phyloP scores from a whole-genome alignment of 2,797 vertebrate genomes.

The Salmo trutta region DNA sequence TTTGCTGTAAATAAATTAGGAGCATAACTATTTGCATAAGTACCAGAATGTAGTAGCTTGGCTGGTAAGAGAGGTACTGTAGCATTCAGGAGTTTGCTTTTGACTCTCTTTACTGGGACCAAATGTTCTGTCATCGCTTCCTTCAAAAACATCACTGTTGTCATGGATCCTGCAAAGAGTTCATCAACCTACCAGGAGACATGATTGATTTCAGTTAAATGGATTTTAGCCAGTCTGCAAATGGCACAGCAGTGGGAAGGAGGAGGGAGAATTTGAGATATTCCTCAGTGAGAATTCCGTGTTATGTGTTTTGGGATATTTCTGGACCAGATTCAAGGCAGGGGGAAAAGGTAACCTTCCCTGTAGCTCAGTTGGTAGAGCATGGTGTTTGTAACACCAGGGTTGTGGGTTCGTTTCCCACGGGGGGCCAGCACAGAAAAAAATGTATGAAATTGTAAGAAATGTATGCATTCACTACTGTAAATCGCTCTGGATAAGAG shows the following conservation, averaged over 20 bases:
- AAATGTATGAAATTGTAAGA: too few species aligned
- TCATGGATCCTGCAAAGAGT: background rate
- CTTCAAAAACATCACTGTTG: background rate
- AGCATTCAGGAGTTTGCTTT: background rate
- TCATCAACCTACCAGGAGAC: background rate
- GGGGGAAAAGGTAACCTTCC: slow-evolving; percentile 44
- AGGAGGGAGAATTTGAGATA: background rate
- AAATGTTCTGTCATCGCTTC: background rate
- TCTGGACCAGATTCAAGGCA: background rate
- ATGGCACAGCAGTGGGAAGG: background rate
- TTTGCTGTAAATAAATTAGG: slow-evolving; percentile 58
- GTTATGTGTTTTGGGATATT: too few species aligned
- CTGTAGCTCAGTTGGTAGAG: too few species aligned
- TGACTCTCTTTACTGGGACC: background rate
- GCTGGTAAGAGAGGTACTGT: background rate
- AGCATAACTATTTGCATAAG: slow-evolving; percentile 44
- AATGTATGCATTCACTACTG: too few species aligned
- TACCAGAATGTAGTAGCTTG: background rate
- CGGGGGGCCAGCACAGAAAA: too few species aligned
- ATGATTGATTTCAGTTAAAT: slow-evolving; percentile 17
- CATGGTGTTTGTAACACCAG: too few species aligned
- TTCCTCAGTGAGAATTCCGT: background rate
- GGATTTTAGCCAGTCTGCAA: background rate
- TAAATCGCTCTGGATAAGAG: too few species aligned
- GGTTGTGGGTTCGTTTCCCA: too few species aligned